Evolutionary conservation across 2,888 invertebrate genomes (phyloP).

Genomic region (Octodonta nipae): DNA sequence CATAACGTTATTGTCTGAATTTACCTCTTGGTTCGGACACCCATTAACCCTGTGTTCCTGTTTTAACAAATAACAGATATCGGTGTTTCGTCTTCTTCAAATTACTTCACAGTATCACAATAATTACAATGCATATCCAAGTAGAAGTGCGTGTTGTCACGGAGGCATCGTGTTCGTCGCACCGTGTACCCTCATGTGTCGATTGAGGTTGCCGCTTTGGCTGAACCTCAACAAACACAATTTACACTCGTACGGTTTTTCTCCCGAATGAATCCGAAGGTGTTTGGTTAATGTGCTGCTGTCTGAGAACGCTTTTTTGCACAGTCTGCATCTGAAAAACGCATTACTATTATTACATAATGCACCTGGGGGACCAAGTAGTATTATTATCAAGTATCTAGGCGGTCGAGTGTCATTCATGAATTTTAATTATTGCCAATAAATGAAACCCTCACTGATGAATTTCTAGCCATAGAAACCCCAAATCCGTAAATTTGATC

Average conservation of each 20-base stretch:
- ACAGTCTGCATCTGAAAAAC: constrained; percentile 59
- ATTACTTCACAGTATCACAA: too few relatives aligned
- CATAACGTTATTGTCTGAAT: too few relatives aligned
- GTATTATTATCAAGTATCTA: too few relatives aligned
- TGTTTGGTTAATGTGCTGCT: constrained; percentile 97
- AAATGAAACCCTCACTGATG: too few relatives aligned
- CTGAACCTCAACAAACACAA: constrained; percentile 90
- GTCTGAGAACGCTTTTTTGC: constrained; percentile 97
- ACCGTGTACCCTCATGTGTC: constrained; percentile 96
- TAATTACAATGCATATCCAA: too few relatives aligned
- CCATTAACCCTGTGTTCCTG: constrained; percentile 10
- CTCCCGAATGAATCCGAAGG: constrained; percentile 77
- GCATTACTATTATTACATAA: not conserved
- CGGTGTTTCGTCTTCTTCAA: constrained; percentile 4
- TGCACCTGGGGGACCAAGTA: not conserved
- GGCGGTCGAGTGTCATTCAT: too few relatives aligned
- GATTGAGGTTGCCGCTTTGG: constrained; percentile 94
- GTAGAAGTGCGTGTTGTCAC: constrained; percentile 18
- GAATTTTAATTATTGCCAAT: too few relatives aligned
- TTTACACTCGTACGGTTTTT: constrained; percentile 97
- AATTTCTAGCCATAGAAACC: too few relatives aligned
- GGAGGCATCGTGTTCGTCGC: constrained; percentile 17
- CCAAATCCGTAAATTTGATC: too few relatives aligned
- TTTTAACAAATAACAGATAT: too few relatives aligned
- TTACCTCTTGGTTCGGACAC: constrained; percentile 5